phyloP scores from a whole-genome alignment of 2,113 vertebrate genomes.

The Anhinga anhinga region DNA sequence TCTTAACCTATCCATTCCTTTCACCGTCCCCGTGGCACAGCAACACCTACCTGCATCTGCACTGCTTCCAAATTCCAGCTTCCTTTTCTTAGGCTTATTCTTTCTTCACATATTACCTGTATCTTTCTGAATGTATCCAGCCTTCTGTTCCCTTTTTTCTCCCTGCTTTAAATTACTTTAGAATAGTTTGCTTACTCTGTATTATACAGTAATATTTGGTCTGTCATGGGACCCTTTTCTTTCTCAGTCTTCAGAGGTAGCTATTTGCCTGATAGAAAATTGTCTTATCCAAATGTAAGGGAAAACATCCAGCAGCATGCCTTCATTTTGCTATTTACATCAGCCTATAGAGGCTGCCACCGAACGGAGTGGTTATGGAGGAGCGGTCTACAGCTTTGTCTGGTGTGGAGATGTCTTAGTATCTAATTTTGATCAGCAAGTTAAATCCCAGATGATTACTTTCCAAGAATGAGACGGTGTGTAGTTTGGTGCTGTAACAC shows the following conservation, averaged over 20 bases:
- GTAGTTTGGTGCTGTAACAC: background rate
- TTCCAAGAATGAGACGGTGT: background rate
- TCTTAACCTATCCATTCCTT: background rate
- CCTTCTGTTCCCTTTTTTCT: background rate
- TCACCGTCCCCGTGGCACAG: rapidly evolving
- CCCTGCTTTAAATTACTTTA: background rate
- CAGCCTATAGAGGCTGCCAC: background rate
- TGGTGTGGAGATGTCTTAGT: background rate
- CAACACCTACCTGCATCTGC: background rate
- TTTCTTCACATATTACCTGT: background rate
- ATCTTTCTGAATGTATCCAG: background rate
- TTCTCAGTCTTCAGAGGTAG: background rate
- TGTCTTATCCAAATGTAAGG: background rate
- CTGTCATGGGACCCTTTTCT: background rate
- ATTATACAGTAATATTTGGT: background rate
- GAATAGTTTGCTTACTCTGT: background rate
- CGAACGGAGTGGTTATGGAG: background rate
- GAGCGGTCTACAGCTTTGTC: background rate
- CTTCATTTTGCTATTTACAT: background rate
- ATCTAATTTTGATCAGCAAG: background rate
- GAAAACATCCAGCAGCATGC: background rate
- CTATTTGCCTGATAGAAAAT: background rate
- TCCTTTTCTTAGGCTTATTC: background rate
- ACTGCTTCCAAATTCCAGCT: background rate
- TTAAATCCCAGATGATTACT: background rate